These are phyloP conservation scores for Mormyrus proboscirostris DNA, from an alignment of 2,797 vertebrate species.

Conservation along the genomic window DNA sequence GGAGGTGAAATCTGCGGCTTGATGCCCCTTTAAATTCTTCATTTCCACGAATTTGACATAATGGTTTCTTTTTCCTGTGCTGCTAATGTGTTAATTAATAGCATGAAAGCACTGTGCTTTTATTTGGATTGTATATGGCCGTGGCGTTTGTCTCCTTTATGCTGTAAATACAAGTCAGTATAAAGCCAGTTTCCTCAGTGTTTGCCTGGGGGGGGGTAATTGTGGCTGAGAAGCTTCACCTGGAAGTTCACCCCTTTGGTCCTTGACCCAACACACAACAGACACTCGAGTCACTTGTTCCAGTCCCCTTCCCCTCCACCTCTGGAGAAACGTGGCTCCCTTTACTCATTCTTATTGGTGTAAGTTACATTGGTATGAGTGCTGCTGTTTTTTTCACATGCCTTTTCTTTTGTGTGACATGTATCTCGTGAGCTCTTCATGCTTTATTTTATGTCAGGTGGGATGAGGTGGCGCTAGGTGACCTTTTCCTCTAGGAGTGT, in stretches of 20 bases:
- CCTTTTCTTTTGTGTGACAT: background rate
- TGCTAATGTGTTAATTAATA: constrained; percentile 59
- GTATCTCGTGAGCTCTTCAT: background rate
- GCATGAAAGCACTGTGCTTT: constrained; percentile 39
- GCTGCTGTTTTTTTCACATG: background rate
- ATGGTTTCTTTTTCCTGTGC: constrained; percentile 50
- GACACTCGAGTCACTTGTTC: background rate
- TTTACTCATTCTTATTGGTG: background rate
- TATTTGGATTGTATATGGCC: constrained; percentile 9
- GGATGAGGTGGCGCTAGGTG: background rate
- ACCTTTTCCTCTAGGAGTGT: constrained; percentile 19
- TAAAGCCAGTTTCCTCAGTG: background rate
- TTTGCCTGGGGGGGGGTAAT: constrained; percentile 30
- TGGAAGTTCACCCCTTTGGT: background rate
- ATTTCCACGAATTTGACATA: constrained; percentile 29
- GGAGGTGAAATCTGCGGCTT: constrained; percentile 27
- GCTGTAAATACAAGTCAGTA: constrained; percentile 28
- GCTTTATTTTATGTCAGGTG: constrained; percentile 37
- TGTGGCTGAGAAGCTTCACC: constrained; percentile 23
- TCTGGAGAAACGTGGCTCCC: background rate
- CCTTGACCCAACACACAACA: background rate
- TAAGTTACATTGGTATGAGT: background rate
- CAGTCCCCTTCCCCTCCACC: background rate
- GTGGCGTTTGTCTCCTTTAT: constrained; percentile 27
- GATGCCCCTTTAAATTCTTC: constrained; percentile 16